Evolutionary conservation across 2,797 vertebrate species (phyloP), one percentile per base, ranked within the genome.

Genomic region (Delichon dasypus): DNA sequence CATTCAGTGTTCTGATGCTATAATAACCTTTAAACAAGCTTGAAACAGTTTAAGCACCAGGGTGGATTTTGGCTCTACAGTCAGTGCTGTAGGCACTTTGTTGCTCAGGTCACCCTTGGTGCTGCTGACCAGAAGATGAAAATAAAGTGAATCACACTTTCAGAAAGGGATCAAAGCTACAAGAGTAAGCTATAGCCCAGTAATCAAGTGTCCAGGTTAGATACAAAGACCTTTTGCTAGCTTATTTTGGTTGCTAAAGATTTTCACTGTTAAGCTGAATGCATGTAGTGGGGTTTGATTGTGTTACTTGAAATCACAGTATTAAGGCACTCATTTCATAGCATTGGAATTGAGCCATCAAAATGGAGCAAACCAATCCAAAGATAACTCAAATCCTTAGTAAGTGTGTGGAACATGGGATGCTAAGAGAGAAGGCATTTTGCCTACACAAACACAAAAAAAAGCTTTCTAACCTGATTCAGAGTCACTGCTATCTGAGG

Each of bases 401-500:
- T n/a, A 74, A 93, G 72, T 19, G 36, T 16, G 2, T 48, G 7
- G 30, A 80, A 71, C 38, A 83, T 19, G 34, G 82, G 47, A 57
- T 44, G 61, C 67, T 80, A 73, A 95, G 45, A 73, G 36, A 54
- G 57, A 38, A 93, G 55, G 40, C 27, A 7, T 48, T 86, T 70
- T 87, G 45, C 78, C 66, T 74, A 61, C 50, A 88, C 30, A 79
- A 89, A 82, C 27, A 89, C 20, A 48, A 26, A 51, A 55, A 42
- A 66, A 91, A 76, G 72, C 71, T 95, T 95, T 96, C 98, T 98
- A 97, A 99, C 99, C 99, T 97, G 98, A 97, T 97, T 99, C 98
- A 47, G 98, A 98, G 92, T 98, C 97, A 44, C 98, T 98, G 98
- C 97, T 98, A n/a, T 98, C 98, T 54, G 98, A 98, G 72, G 98